phyloP scores from a whole-genome alignment of 2,113 vertebrate genomes.

The Fukomys damarensis region DNA sequence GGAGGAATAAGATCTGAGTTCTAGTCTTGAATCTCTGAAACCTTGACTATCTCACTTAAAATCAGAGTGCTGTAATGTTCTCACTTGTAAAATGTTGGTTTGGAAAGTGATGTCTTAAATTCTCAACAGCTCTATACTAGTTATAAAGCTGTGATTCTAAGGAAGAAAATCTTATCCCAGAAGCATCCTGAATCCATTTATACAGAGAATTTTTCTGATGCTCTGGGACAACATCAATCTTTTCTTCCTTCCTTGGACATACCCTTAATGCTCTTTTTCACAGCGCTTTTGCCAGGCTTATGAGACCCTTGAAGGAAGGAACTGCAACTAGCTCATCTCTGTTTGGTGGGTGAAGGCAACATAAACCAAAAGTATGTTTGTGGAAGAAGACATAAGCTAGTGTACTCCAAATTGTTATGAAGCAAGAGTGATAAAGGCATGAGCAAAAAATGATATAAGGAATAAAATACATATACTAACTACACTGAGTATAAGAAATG shows the following conservation, averaged over 20 bases:
- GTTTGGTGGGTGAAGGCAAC: background rate
- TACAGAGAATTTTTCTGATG: conserved; percentile 33
- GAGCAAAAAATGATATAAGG: background rate
- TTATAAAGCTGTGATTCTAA: conserved; percentile 24
- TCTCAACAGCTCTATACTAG: conserved; percentile 23
- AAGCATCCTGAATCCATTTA: background rate
- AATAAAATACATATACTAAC: background rate
- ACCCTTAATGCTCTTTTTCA: background rate
- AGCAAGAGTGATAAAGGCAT: conserved; percentile 37
- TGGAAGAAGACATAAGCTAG: background rate
- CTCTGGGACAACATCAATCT: background rate
- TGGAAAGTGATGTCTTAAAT: conserved; percentile 13
- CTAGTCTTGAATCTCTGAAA: background rate
- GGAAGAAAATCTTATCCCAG: conserved; percentile 15
- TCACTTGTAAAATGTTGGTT: conserved; percentile 21
- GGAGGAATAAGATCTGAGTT: conserved; percentile 6
- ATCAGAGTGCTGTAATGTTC: conserved; percentile 5
- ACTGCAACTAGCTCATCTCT: background rate
- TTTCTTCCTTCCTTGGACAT: background rate
- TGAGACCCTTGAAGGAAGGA: background rate
- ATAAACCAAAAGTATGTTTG: background rate
- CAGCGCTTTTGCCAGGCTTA: background rate
- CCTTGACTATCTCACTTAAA: conserved; percentile 17
- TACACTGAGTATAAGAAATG: background rate
- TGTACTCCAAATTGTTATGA: background rate